Base-by-base conservation (phyloP, 2,113 vertebrate genomes). In the Proteles cristata region DNA sequence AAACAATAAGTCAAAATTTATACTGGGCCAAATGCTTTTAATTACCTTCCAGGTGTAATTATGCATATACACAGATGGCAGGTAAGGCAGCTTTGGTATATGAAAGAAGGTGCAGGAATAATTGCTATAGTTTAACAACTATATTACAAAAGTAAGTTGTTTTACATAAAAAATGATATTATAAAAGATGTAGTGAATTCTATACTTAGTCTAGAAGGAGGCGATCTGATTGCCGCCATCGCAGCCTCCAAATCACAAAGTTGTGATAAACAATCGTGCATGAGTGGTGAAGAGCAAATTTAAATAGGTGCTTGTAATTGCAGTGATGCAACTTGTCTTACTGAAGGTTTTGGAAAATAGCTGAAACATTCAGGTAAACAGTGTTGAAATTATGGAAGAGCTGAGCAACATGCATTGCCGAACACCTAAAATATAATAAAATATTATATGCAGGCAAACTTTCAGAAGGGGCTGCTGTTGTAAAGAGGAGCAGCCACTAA, bases 1-100 rank as follows among this genome's bases (percentile, higher is more conserved):
- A 25, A 71, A 53, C 15, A 1, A n/a, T 79, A 94, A 90, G 71
- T 96, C 58, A 95, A 94, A 74, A 97, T 96, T 77, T 96, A 93
- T 68, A 73, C 23, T 28, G 23, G 28, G 61, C 45, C 66, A 65
- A 94, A 94, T 94, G 88, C 25, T 92, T 92, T 93, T 85, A 71
- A 95, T 48, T 95, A 82, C 23, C 33, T 93, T 94, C 58, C 77
- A 96, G 65, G 53, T 66, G 53, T 77, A 96, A 73, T 95, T 73
- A 88, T 69, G 61, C 6, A 7, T 77, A 39, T 48, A 85, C 39
- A 74, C 73, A 96, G 89, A 91, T 89, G 86, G 82, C 71, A 91
- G 65, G 28, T 90, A 45, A 96, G 71, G 25, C 45, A 89, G 45
- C 19, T 68, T 69, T 5, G 26, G 69, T 97, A 53, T 55, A 11